phyloP scores from a whole-genome alignment of 2,888 invertebrate species.

The Ferdinandea cuprea region DNA sequence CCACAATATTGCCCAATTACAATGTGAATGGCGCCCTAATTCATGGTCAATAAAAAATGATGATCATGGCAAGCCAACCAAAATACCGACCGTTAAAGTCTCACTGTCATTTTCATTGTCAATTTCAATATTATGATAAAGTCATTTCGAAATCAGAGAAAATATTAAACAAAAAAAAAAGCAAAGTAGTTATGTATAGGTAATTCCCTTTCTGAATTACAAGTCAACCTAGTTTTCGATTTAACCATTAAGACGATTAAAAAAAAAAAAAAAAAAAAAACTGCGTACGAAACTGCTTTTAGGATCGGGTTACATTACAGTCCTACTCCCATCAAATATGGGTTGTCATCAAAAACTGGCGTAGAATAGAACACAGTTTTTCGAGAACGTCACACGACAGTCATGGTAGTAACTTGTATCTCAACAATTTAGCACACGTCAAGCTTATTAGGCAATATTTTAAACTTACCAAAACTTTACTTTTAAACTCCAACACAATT shows the following conservation, averaged over 20 bases:
- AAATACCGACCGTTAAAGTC: slow-evolving; percentile 1
- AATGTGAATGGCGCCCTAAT: slow-evolving; percentile 52
- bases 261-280: too few relatives aligned
- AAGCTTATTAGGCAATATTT: slow-evolving; percentile 16
- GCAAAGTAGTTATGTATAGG: not conserved
- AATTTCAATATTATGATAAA: slow-evolving; percentile 44
- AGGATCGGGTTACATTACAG: slow-evolving; percentile 31
- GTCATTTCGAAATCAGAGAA: slow-evolving; percentile 47
- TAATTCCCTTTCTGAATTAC: slow-evolving; percentile 13
- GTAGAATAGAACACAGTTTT: not conserved
- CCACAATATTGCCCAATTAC: slow-evolving; percentile 67
- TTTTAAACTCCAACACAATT: slow-evolving; percentile 24
- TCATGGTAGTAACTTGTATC: not conserved
- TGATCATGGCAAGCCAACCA: slow-evolving; percentile 25
- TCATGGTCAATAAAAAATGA: slow-evolving; percentile 61
- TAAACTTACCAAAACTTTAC: slow-evolving; percentile 6
- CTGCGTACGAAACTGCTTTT: not conserved
- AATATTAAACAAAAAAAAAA: not conserved
- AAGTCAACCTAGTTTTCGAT: slow-evolving; percentile 52
- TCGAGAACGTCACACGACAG: not conserved
- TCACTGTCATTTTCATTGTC: slow-evolving; percentile 64
- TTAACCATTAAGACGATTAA: slow-evolving; percentile 13
- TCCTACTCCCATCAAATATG: not conserved
- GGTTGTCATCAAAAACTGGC: slow-evolving; percentile 41
- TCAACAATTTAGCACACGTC: slow-evolving; percentile 8